phyloP scores from a whole-genome alignment of 2,797 vertebrate species.

The Phoeniculus purpureus region DNA sequence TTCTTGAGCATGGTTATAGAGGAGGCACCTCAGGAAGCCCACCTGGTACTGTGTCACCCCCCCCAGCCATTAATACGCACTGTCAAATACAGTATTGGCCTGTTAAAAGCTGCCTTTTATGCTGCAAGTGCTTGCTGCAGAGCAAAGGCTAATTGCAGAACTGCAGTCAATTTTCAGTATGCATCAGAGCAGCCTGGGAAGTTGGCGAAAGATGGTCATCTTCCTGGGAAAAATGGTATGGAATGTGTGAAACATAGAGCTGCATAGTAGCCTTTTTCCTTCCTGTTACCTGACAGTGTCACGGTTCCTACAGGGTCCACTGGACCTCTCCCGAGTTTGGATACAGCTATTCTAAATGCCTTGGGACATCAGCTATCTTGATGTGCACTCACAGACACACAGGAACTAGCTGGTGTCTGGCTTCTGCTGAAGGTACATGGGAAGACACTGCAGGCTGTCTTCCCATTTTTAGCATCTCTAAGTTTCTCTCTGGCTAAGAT shows the following conservation, averaged over 20 bases:
- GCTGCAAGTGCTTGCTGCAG: not conserved
- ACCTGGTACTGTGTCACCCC: not conserved
- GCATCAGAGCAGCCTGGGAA: not conserved
- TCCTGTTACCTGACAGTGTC: not conserved
- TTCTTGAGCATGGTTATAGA: not conserved
- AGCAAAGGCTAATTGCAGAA: not conserved
- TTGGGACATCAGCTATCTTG: slow-evolving; percentile 15
- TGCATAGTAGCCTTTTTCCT: not conserved
- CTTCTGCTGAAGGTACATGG: not conserved
- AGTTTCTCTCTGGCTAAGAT: slow-evolving; percentile 35
- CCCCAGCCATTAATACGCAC: accelerated
- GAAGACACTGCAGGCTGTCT: slow-evolving; percentile 5
- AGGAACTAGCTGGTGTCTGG: not conserved
- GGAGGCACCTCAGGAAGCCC: not conserved
- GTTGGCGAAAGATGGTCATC: not conserved
- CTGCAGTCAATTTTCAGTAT: not conserved
- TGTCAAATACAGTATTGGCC: not conserved
- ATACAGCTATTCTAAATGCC: slow-evolving; percentile 17
- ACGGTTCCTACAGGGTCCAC: not conserved
- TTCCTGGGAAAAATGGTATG: not conserved
- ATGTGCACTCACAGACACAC: not conserved
- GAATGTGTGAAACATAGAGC: not conserved
- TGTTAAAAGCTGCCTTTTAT: not conserved
- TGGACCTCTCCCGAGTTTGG: not conserved
- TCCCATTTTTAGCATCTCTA: not conserved